Base-by-base conservation (phyloP, 2,797 vertebrate genomes). In the Trachurus trachurus region DNA sequence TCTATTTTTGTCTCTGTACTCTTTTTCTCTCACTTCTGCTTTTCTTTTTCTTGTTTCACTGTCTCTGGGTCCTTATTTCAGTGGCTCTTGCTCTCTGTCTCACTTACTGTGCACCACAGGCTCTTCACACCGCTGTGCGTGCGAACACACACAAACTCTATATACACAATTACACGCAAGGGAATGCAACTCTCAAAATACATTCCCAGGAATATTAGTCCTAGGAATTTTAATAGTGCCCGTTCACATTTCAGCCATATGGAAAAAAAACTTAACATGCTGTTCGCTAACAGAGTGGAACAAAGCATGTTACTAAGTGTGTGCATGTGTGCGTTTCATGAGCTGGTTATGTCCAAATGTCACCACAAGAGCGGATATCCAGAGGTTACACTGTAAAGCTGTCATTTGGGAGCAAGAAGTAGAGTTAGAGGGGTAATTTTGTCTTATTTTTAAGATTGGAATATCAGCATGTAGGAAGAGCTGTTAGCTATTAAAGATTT, bases 191-290 rank as follows among this genome's bases (percentile, higher is more conserved):
- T 80, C 81, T 78, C 71, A 63, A 82, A 75, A 78, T 65, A 67
- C 75, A 82, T 85, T 90, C 73, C 73, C 77, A 78, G 84, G 80
- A 87, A 89, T 89, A 85, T 89, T 71, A 83, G 61, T 60, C 74
- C 40, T 49, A 80, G 70, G 84, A 89, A 89, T 89, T 86, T 82
- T 71, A 86, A 75, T 77, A 50, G 76, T 26, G 21, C 50, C 63
- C 37, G 61, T 84, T 71, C 53, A 78, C 68, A 64, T 84, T 88
- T 85, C 47, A 76, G 60, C 47, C 70, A 68, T 63, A 52, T 40
- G 22, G 31, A 61, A 63, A 66, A 56, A 74, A 80, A 66, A 31
- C 22, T 11, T 31, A 58, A 66, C 44, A 75, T 59, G 59, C 74
- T 56, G 44, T 69, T 56, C 0, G 0, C 29, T 57, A 74, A 70